Base-by-base conservation (phyloP, 35 echinoderm and acorn worm genomes). In the Stichopus chloronotus region DNA sequence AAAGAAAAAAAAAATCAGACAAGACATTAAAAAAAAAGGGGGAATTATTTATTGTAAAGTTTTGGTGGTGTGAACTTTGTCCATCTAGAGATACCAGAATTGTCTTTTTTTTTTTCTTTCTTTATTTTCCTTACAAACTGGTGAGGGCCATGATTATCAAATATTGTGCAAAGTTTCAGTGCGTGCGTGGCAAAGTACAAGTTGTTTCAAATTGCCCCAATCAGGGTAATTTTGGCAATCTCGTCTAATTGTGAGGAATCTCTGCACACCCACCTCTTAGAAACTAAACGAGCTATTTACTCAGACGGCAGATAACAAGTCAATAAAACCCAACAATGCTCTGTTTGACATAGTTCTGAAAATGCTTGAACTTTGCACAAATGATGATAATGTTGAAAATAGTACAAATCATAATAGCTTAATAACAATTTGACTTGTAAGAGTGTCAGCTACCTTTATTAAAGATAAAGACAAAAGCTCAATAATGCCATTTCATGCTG, bases 311-410 rank as follows among this genome's bases (percentile, higher is more conserved):
- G 82, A 85, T 85, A 85, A 85, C 82, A 59, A 85, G 82, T 85
- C 82, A 85, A 85, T 85, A 85, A 85, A 85, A 53, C 82, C 82
- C 14, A 78, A 85, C 56, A 85, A 74, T 74, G 13, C 69, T 74
- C 69, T 74, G 7, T 74, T 85, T 85, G 54, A 85, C 54, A 85
- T 85, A 57, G 82, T 85, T 58, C 82, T 12, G n/a, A 85, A 85
- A 85, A 85, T 85, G 82, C 82, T 85, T 85, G 82, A 85, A 85
- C 82, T 85, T 85, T 85, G 82, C 82, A 85, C 82, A 85, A 85
- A 85, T 85, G 57, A 85, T 85, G 82, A 85, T 85, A 85, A 85
- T 85, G 82, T 85, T 56, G 82, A 19, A 85, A 85, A 74, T 43
- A 43, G 3, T 43, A 43, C 30, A 43, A 43, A 43, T 43, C 30